Conservation (phyloP, 2,797 vertebrate species). For the Rhyacichthys aspro region DNA sequence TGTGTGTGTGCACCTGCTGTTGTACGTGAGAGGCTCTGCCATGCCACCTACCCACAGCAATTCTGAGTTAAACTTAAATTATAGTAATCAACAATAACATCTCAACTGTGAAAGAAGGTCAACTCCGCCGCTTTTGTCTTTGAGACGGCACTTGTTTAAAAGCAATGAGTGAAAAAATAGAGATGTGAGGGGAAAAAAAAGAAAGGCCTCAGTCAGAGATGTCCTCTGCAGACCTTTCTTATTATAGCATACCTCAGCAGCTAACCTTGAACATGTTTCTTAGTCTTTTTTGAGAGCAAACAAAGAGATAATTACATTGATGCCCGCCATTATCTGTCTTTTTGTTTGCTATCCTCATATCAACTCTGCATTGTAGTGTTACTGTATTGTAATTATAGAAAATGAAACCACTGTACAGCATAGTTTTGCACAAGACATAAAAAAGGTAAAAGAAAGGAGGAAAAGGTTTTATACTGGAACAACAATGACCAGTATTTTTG, state of each 20-base stretch:
- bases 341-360: slow-evolving; percentile 42
- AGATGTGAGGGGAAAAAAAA: slow-evolving; percentile 36
- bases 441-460: no score
- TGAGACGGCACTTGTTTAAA: slow-evolving; percentile 87
- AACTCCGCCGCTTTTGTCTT: slow-evolving; percentile 84
- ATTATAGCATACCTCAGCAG: slow-evolving; percentile 54
- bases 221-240: slow-evolving; percentile 75
- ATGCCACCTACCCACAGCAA: slow-evolving; percentile 77
- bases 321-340: slow-evolving; percentile 35
- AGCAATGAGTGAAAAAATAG: slow-evolving; percentile 52
- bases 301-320: slow-evolving; percentile 51
- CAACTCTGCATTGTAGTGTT: slow-evolving; percentile 22
- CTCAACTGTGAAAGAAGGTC: slow-evolving; percentile 87
- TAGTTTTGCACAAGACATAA: not conserved
- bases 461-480: no score
- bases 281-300: slow-evolving; percentile 51
- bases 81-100: slow-evolving; percentile 89
- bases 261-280: slow-evolving; percentile 73
- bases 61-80: slow-evolving; percentile 85
- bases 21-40: slow-evolving; percentile 37
- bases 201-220: slow-evolving; percentile 66
- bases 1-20: slow-evolving; percentile 29
- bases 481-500: no score
- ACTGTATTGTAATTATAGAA: slow-evolving; percentile 21
- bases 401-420: not conserved